These are phyloP conservation scores for Synergus itoensis DNA, from an alignment of 2,888 invertebrate genomes.

Conservation along the genomic window DNA sequence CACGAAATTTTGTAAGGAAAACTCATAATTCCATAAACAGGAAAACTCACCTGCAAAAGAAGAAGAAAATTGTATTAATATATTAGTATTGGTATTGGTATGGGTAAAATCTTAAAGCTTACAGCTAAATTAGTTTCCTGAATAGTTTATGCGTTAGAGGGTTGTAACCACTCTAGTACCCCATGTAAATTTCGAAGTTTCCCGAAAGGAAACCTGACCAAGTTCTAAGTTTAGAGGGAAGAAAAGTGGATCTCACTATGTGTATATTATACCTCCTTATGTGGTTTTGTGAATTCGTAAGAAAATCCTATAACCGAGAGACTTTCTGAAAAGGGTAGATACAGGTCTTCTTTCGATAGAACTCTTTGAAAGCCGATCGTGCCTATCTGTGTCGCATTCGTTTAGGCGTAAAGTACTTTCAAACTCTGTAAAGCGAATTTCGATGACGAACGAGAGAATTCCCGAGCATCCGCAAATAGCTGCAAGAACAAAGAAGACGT, in stretches of 20 bases:
- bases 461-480: constrained; percentile 51
- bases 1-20: background rate
- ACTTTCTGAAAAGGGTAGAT: background rate
- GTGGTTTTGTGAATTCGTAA: background rate
- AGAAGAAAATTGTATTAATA: background rate
- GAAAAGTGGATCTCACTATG: background rate
- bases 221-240: background rate
- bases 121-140: background rate
- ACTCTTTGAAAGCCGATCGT: constrained; percentile 41
- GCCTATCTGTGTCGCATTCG: constrained; percentile 42
- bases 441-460: constrained; percentile 48
- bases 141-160: background rate
- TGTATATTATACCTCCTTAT: background rate
- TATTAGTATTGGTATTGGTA: background rate
- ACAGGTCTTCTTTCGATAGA: background rate
- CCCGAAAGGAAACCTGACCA: background rate
- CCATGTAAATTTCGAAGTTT: background rate
- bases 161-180: background rate
- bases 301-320: background rate
- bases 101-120: background rate
- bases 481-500: constrained; percentile 54
- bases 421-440: constrained; percentile 52
- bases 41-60: background rate
- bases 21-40: no score
- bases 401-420: constrained; percentile 47